Conservation (phyloP, 2,113 vertebrate species). For the Struthio camelus region DNA sequence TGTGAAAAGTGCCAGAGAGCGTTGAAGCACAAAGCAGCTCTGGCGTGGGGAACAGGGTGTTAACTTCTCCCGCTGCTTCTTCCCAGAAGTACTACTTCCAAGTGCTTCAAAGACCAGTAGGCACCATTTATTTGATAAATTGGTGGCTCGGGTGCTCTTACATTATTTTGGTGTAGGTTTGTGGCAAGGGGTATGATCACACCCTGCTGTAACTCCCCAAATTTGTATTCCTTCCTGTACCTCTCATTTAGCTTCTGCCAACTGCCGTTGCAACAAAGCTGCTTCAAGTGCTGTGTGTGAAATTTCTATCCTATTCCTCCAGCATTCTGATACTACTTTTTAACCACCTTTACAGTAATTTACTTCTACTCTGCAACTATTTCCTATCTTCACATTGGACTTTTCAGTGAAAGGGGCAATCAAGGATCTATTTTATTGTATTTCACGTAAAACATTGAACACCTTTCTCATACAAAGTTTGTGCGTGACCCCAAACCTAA, state of each 20-base stretch:
- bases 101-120: not conserved
- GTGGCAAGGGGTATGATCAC: not conserved
- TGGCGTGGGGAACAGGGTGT: not conserved
- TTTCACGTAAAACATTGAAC: not conserved
- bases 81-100: not conserved
- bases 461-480: not conserved
- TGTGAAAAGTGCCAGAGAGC: not conserved
- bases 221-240: not conserved
- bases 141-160: not conserved
- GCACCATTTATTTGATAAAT: not conserved
- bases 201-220: not conserved
- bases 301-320: not conserved
- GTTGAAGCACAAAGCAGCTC: not conserved
- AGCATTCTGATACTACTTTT: not conserved
- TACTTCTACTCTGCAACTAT: not conserved
- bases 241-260: not conserved
- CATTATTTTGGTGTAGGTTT: not conserved
- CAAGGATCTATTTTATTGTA: not conserved
- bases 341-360: not conserved
- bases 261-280: not conserved
- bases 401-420: not conserved
- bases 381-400: not conserved
- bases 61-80: not conserved
- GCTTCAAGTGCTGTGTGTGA: not conserved
- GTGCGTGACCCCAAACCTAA: not conserved